Base-by-base conservation (phyloP, 2,888 invertebrate species). In the Hermaeophaga mercurialis region DNA sequence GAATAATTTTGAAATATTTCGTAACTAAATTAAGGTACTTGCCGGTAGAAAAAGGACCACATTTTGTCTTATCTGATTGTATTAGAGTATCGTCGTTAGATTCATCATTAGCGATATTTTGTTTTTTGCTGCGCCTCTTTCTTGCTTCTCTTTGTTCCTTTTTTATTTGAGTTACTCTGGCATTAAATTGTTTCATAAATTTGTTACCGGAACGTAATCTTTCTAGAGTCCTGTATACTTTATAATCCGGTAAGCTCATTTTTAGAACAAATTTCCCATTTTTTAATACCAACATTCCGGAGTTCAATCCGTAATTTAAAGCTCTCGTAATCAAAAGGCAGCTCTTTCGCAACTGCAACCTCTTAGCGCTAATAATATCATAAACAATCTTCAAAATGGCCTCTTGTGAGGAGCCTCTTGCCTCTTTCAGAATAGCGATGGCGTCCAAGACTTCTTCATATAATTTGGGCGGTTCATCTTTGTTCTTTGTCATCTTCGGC, bases 191-290 rank as follows among this genome's bases (percentile, higher is more conserved):
- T 12, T 19, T 24, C 14, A 24, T 24, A 1, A 60, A 52, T 36
- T 59, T 57, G 12, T 28, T 46, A 4, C 39, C 47, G 14, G 52
- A 43, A 4, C 24, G 19, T 59, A 63, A 41, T 47, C 49, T 44
- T 50, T 62, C 43, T n/a, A 52, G 9, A 15, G 34, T 52, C 3
- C 18, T 52, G 17, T 60, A 67, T 26, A 63, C 44, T 2, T 54
- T 54, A 24, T 66, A 68, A 31, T 67, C 67, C 12, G 52, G 52
- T 15, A 54, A 47, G 12, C 54, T 61, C 31, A 68, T 44, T 1
- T 63, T 63, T 8, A 69, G 48, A 12, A 36, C 38, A 50, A 61
- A 69, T 55, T 66, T 69, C n/a, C 69, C 69, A 1, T 57, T 49
- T 52, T 58, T 61, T 18, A 59, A 52, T 38, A 54, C 64, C 6